Base-by-base conservation (phyloP, 2,113 vertebrate genomes). In the Tragelaphus buxtoni region DNA sequence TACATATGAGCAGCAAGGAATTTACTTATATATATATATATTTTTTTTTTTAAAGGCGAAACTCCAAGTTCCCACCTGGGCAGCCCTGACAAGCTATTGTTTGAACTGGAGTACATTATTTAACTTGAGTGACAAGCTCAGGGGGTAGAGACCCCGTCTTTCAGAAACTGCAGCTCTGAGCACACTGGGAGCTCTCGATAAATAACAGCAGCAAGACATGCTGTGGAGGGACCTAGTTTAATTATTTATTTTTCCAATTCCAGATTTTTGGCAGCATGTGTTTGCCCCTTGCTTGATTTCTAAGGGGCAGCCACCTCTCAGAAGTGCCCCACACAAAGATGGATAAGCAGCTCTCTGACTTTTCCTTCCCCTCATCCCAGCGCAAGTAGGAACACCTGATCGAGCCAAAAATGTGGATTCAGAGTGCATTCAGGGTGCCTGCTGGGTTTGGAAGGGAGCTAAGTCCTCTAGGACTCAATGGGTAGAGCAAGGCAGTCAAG, bases 61-160 rank as follows among this genome's bases (percentile, higher is more conserved):
- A 97, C 95, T 97, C 83, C 88, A 87, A 90, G 79, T 74, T 92
- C 88, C 96, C 95, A 97, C 97, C 97, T 98, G 97, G 94, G 95
- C 92, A 94, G 94, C 94, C 58, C 55, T 89, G 96, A 86, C 95
- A 97, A 12, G 86, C 97, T 97, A 97, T 98, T 98, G 98, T 98
- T 96, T 93, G 96, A 97, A 94, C 42, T 83, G 26, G 92, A 97
- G 96, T 90, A 55, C 88, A 93, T 98, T 93, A 94, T 97, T 96
- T 97, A 97, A 95, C 96, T 98, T 96, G 88, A 88, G 89, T 56
- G 96, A 93, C 94, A 76, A 0, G 88, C 97, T 97, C 96, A 95
- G 53, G 51, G 92, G 92, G 65, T 91, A 98, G 95, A 90, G 97
- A 97, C 94, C 96, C 94, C 89, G 22, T 96, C 97, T 98, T 98